These are phyloP conservation scores for Polyergus mexicanus DNA, from an alignment of 1,140 invertebrate species.

Conservation along the genomic window DNA sequence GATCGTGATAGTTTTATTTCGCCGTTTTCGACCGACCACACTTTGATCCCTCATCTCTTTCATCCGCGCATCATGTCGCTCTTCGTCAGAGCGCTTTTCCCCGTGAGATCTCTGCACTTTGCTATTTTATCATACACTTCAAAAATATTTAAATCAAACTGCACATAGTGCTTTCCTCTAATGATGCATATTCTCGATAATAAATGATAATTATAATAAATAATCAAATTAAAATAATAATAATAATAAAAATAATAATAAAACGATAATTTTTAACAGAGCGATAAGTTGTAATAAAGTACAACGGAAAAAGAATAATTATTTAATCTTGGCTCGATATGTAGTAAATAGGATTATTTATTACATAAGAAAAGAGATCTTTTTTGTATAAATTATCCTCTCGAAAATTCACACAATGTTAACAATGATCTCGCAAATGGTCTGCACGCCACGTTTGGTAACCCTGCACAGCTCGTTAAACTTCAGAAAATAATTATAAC, in stretches of 20 bases:
- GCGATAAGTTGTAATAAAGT: not conserved
- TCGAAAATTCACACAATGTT: slow-evolving; percentile 20
- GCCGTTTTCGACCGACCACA: slow-evolving; percentile 46
- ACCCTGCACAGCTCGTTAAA: slow-evolving; percentile 16
- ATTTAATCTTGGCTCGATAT: not conserved
- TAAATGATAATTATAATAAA: too few species aligned
- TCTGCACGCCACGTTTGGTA: not conserved
- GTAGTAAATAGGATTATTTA: not conserved
- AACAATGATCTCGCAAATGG: slow-evolving; percentile 19
- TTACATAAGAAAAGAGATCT: too few species aligned
- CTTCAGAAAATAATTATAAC: slow-evolving; percentile 14
- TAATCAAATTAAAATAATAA: too few species aligned
- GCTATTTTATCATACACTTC: slow-evolving; percentile 15
- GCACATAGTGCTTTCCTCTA: slow-evolving; percentile 7
- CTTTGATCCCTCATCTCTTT: slow-evolving; percentile 64
- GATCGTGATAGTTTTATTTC: slow-evolving; percentile 59
- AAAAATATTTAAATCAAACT: slow-evolving; percentile 27
- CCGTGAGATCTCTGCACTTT: slow-evolving; percentile 37
- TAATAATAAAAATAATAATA: too few species aligned
- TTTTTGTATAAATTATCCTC: not conserved
- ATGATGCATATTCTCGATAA: not conserved
- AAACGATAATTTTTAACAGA: not conserved
- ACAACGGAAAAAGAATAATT: not conserved
- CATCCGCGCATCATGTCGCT: slow-evolving; percentile 40
- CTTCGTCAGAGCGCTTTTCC: slow-evolving; percentile 42